Percentiles rank a stretch among this genome's conserved stretches.
phyloP scores from a whole-genome alignment of 2,113 vertebrate species.

The Pangasianodon gigas region DNA sequence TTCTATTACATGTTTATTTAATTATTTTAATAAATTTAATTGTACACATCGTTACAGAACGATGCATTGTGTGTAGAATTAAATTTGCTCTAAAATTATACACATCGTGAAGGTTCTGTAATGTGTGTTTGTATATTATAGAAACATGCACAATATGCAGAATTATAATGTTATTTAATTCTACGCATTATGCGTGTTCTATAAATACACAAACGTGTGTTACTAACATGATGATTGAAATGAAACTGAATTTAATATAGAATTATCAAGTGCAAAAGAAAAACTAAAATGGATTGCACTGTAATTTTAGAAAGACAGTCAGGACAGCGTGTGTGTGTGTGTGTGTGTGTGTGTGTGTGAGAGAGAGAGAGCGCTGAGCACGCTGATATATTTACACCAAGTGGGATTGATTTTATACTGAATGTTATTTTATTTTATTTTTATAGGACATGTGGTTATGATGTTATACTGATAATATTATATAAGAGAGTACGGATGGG shows the following conservation, averaged over 20 bases:
- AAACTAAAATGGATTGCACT: neutral
- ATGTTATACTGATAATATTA: neutral
- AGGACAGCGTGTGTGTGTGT: slow-evolving; percentile 6
- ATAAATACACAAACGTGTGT: neutral
- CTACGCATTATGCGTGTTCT: neutral
- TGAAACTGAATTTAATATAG: neutral
- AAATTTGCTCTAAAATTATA: neutral
- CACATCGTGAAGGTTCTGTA: neutral
- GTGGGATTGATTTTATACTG: neutral
- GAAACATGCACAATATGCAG: neutral
- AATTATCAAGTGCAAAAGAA: neutral
- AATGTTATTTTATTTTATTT: neutral
- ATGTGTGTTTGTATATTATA: neutral
- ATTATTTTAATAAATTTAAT: neutral
- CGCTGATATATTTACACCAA: neutral
- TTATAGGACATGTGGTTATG: neutral
- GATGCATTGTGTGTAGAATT: neutral
- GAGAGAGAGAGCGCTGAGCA: neutral
- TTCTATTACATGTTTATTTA: neutral
- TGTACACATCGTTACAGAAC: neutral
- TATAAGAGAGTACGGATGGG: neutral
- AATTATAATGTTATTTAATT: neutral
- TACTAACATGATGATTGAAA: neutral
- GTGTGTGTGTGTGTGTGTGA: neutral
- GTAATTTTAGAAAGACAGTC: neutral